These are phyloP conservation scores for Neosilurus hyrtlii DNA, from an alignment of 2,797 vertebrate species.

Conservation along the genomic window DNA sequence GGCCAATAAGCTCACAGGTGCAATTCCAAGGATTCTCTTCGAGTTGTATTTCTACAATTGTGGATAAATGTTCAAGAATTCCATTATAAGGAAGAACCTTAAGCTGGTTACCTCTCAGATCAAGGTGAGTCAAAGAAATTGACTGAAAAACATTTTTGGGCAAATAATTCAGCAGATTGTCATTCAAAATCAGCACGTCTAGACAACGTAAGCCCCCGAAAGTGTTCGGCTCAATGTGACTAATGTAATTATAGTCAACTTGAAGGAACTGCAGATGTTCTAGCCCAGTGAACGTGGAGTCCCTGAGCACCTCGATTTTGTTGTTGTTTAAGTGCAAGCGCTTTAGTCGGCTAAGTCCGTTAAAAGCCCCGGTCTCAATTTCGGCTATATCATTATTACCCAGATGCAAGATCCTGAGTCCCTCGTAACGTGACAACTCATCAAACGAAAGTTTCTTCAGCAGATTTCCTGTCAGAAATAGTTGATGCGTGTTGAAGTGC, in stretches of 20 bases:
- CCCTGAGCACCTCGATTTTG: constrained; percentile 88
- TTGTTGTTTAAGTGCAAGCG: constrained; percentile 96
- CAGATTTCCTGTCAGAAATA: constrained; percentile 91
- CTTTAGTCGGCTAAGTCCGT: constrained; percentile 87
- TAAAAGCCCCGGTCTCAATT: constrained; percentile 91
- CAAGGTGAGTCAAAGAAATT: constrained; percentile 94
- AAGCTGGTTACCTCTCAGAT: constrained; percentile 92
- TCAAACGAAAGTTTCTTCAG: constrained; percentile 85
- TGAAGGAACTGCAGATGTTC: constrained; percentile 97
- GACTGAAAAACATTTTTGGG: constrained; percentile 90
- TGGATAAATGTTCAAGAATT: constrained; percentile 93
- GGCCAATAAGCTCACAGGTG: constrained; percentile 91
- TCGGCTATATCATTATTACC: constrained; percentile 96
- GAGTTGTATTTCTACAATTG: constrained; percentile 92
- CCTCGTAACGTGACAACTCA: constrained; percentile 88
- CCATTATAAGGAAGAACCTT: constrained; percentile 92
- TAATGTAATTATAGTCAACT: constrained; percentile 96
- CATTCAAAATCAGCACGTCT: constrained; percentile 96
- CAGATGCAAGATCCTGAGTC: constrained; percentile 90
- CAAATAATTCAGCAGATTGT: constrained; percentile 91
- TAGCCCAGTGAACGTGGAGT: constrained; percentile 90
- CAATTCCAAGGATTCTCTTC: constrained; percentile 99
- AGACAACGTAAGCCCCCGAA: constrained; percentile 85
- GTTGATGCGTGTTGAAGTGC: constrained; percentile 85
- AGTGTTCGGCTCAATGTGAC: constrained; percentile 82